Evolutionary conservation across 2,797 vertebrate genomes (phyloP).

Genomic region (Eidolon dupreanum): DNA sequence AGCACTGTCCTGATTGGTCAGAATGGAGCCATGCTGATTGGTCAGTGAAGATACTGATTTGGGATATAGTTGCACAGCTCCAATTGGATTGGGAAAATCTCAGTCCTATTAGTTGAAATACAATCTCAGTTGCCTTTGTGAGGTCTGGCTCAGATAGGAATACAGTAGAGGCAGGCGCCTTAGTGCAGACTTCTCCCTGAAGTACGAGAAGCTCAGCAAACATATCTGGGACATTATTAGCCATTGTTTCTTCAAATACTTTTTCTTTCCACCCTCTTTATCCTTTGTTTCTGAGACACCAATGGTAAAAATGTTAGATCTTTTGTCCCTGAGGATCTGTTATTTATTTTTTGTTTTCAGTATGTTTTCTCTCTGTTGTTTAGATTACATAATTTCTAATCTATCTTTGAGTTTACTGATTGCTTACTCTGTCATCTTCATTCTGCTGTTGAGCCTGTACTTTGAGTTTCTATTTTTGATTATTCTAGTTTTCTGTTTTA

Average conservation of each 20-base stretch:
- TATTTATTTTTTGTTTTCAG: background rate
- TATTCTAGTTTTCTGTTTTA: background rate
- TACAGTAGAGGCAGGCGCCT: background rate
- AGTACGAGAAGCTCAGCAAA: background rate
- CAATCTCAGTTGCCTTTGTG: background rate
- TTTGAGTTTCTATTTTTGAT: background rate
- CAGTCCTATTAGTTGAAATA: background rate
- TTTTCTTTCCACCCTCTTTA: background rate
- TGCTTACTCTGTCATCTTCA: background rate
- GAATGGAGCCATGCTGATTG: background rate
- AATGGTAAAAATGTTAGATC: background rate
- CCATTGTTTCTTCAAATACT: background rate
- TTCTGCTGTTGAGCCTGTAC: background rate
- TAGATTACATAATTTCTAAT: background rate
- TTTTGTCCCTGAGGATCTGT: background rate
- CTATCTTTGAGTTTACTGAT: background rate
- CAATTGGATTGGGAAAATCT: background rate
- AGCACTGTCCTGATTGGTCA: background rate
- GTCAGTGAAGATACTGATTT: background rate
- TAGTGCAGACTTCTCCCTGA: background rate
- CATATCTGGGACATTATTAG: background rate
- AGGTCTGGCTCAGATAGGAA: background rate
- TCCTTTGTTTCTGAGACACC: background rate
- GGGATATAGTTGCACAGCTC: background rate
- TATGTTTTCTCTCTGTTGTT: background rate